Evolutionary conservation across 2,888 invertebrate genomes (phyloP).

Genomic region (Scaptomyza flava): DNA sequence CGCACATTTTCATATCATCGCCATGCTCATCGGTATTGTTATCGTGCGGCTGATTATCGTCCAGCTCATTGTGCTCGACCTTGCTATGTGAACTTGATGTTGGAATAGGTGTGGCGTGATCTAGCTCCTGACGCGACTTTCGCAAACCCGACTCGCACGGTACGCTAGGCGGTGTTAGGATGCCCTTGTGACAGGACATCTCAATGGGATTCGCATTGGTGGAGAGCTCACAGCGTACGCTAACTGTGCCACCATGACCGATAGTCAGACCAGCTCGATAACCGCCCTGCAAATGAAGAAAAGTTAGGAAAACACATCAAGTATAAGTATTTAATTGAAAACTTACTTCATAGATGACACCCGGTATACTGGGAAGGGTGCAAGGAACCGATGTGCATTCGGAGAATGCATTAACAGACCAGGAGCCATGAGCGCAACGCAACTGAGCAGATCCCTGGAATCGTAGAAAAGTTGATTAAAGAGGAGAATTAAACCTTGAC

Average conservation of each 20-base stretch:
- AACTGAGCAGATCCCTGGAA: conserved; percentile 89
- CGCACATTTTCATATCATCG: conserved; percentile 81
- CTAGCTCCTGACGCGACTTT: conserved; percentile 81
- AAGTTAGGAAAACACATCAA: not conserved
- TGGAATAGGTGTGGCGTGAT: conserved; percentile 52
- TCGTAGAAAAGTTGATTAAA: not conserved
- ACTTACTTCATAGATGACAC: conserved; percentile 82
- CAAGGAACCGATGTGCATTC: conserved; percentile 89
- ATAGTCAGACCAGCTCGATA: conserved; percentile 92
- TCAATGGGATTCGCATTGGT: conserved; percentile 85
- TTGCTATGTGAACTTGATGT: conserved; percentile 39
- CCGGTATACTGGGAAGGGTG: conserved; percentile 81
- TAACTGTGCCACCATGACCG: conserved; percentile 91
- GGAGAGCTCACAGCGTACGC: conserved; percentile 88
- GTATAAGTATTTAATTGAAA: not conserved
- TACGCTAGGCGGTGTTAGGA: conserved; percentile 80
- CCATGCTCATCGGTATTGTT: conserved; percentile 76
- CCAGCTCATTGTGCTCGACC: conserved; percentile 70
- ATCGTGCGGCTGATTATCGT: conserved; percentile 57
- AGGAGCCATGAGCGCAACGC: conserved; percentile 92
- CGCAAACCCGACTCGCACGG: conserved; percentile 82
- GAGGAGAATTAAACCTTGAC: rapidly evolving
- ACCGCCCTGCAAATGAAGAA: conserved; percentile 86
- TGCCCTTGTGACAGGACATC: conserved; percentile 83
- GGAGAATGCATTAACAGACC: conserved; percentile 91